Percentiles rank a stretch among this genome's conserved stretches.
These are phyloP conservation scores for Ernsta delagoae DNA, from an alignment of 2,888 invertebrate genomes.

Conservation along the genomic window DNA sequence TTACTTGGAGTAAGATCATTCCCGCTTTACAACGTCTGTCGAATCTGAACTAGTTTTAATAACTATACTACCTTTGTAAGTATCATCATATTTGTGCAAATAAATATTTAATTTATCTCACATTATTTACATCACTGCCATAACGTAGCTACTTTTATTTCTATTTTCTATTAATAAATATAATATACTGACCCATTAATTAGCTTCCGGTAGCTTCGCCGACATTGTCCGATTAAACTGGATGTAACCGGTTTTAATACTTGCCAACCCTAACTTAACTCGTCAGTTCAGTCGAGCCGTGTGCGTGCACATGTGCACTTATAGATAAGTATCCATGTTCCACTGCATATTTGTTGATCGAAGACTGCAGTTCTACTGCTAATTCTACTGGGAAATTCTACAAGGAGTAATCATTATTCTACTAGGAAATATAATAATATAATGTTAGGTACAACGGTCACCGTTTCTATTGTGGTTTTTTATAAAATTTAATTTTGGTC, in stretches of 20 bases:
- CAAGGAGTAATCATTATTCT: not conserved
- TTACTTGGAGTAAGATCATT: too few species aligned
- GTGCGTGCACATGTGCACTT: not conserved
- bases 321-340: not conserved
- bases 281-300: not conserved
- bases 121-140: too few species aligned
- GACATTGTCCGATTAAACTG: not conserved
- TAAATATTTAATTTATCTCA: too few species aligned
- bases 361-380: not conserved
- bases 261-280: not conserved
- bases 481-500: too few species aligned
- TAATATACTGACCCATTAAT: not conserved
- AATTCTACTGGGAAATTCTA: not conserved
- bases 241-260: not conserved
- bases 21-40: too few species aligned
- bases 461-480: too few species aligned
- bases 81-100: too few species aligned
- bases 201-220: not conserved
- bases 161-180: too few species aligned
- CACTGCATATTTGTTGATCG: slow-evolving; percentile 10
- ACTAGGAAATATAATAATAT: not conserved
- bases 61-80: too few species aligned
- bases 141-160: too few species aligned
- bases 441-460: too few species aligned
- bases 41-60: too few species aligned